Base-by-base conservation (phyloP, 2,797 vertebrate species). In the Odontamblyopus lacepedii region DNA sequence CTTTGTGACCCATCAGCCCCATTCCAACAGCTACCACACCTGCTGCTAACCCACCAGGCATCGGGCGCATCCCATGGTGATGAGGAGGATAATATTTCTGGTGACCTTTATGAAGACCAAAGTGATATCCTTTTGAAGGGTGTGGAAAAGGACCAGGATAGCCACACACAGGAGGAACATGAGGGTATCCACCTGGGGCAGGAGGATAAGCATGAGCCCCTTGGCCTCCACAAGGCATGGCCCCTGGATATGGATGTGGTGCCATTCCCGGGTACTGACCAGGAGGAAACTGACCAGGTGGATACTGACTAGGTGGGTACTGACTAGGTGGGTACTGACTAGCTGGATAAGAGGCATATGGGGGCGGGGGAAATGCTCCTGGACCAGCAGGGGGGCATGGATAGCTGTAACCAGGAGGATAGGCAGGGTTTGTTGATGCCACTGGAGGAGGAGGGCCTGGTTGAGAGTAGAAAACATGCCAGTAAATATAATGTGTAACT, bases 161-260 rank as follows among this genome's bases (percentile, higher is more conserved):
- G 71, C 73, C 79, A 65, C 82, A 82, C 61, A 62, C 75, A 71
- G 81, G 81, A 50, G 81, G 79, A 9, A 63, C 81, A 6, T 12
- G 78, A 70, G 90, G 87, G 79, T 76, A 92, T 56, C 83, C 87
- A 67, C 80, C 85, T 53, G 91, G 87, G 35, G 88, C 87, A 18
- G 87, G 64, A 1, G 94, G 94, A 63, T 91, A 94, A 12, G 82
- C 74, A 13, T 93, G 74, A 38, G 85, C 63, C 15, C 92, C 92
- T 11, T 90, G 86, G 67, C 15, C 26, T 62, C 76, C 66, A 50
- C 85, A 88, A 48, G 90, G 92, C 79, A 92, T 86, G 0, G 3
- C n/a, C 48, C 83, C 81, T 27, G 87, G 88, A 44, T 72, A 74
- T 63, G 48, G 62, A 56, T 50, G 6, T 32, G 89, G 90, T 13